These are phyloP conservation scores for Dendrocincla fuliginosa DNA, from an alignment of 2,797 vertebrate genomes.

Conservation along the genomic window DNA sequence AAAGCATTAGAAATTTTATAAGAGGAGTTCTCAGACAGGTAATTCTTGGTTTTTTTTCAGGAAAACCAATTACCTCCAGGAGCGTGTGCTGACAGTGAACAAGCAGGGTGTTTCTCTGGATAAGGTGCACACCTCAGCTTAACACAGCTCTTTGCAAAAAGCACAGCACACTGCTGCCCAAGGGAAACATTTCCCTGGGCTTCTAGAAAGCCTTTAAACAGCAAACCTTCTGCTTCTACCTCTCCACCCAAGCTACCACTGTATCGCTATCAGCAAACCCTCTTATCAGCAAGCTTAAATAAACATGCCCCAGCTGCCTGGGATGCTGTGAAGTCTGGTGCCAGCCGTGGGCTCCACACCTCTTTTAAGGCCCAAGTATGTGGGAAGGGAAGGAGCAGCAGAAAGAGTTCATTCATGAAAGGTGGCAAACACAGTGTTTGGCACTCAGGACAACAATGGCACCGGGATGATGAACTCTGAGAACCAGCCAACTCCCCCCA, in stretches of 20 bases:
- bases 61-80: neutral
- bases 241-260: neutral
- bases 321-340: neutral
- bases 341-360: neutral
- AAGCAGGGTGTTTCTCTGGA: neutral
- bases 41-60: neutral
- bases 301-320: neutral
- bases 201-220: neutral
- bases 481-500: neutral
- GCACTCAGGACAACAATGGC: neutral
- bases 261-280: neutral
- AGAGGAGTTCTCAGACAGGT: neutral
- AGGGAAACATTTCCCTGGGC: neutral
- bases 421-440: neutral
- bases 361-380: neutral
- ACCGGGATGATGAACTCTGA: neutral
- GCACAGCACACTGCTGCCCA: neutral
- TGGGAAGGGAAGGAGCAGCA: neutral
- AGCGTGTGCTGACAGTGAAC: neutral
- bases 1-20: constrained; percentile 18
- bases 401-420: neutral
- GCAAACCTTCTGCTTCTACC: neutral
- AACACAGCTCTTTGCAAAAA: neutral
- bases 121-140: neutral
- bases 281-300: neutral